Percentiles rank a stretch among this genome's conserved stretches.
Conservation (phyloP, 2,113 vertebrate species). For the Camelus dromedarius region DNA sequence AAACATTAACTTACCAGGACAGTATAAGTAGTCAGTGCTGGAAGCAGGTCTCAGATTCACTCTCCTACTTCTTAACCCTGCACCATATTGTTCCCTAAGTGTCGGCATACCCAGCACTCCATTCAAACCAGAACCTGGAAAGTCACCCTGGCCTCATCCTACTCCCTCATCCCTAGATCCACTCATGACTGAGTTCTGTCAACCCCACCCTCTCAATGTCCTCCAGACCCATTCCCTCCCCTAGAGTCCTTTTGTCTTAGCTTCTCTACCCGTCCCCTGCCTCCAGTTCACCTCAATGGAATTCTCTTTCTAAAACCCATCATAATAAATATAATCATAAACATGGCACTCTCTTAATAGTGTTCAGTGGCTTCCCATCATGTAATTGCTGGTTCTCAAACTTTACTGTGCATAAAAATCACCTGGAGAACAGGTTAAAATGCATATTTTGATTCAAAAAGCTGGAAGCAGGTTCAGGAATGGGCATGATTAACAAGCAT, state of each 20-base stretch:
- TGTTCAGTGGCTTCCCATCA: not conserved
- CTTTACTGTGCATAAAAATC: not conserved
- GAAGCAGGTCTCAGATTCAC: not conserved
- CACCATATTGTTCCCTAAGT: not conserved
- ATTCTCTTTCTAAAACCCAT: not conserved
- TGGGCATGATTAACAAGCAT: not conserved
- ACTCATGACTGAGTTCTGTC: not conserved
- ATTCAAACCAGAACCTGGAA: not conserved
- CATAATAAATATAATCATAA: not conserved
- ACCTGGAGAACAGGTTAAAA: not conserved
- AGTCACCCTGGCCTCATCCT: not conserved
- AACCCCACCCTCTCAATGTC: too few relatives aligned
- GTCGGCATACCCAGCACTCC: not conserved
- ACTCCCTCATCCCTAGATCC: not conserved
- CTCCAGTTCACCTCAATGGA: not conserved
- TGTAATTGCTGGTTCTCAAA: not conserved
- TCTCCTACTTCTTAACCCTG: not conserved
- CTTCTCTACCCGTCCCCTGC: not conserved
- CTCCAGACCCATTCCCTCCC: not conserved
- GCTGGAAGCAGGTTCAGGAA: not conserved
- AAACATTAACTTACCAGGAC: not conserved
- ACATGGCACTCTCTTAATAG: not conserved
- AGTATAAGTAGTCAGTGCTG: not conserved
- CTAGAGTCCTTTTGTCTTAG: not conserved
- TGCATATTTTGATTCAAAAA: not conserved